Evolutionary conservation across 2,888 invertebrate species (phyloP).

Genomic region (Meganola albula): DNA sequence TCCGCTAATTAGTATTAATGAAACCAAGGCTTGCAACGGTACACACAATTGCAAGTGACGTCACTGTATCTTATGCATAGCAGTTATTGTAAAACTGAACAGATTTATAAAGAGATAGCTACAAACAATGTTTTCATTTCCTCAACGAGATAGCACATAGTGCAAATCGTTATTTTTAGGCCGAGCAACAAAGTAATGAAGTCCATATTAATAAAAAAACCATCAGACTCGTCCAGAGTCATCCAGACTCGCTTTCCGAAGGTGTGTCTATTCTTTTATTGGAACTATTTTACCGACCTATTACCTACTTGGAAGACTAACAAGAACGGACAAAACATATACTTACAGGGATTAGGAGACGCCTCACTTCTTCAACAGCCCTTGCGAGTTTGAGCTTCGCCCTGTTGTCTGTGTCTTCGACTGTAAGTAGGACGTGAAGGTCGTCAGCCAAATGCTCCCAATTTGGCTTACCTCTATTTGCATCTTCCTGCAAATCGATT

Average conservation of each 20-base stretch:
- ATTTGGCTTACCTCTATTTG: slow-evolving; percentile 99
- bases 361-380: slow-evolving; percentile 98
- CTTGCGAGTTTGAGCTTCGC: slow-evolving; percentile 95
- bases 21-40: slow-evolving; percentile 33
- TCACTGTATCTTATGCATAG: slow-evolving; percentile 25
- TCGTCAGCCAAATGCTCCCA: slow-evolving; percentile 99
- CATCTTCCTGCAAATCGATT: slow-evolving; percentile 91
- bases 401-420: slow-evolving; percentile 98
- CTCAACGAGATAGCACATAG: slow-evolving; percentile 10
- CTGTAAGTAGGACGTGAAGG: slow-evolving; percentile 97
- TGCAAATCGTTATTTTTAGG: too few species aligned
- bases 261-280: too few species aligned
- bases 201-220: too few species aligned
- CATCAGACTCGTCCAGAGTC: too few species aligned
- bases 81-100: slow-evolving; percentile 28
- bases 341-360: slow-evolving; percentile 97
- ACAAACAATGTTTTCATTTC: slow-evolving; percentile 15
- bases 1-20: slow-evolving; percentile 42
- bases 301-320: too few species aligned
- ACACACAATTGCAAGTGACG: slow-evolving; percentile 36
- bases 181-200: too few species aligned
- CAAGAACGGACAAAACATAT: too few species aligned
- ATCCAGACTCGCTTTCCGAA: too few species aligned
- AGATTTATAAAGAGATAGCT: slow-evolving; percentile 18
- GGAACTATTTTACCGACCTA: too few species aligned